Evolutionary conservation across 1,140 invertebrate genomes (phyloP).

Genomic region (Pseudomyrmex pallidus): DNA sequence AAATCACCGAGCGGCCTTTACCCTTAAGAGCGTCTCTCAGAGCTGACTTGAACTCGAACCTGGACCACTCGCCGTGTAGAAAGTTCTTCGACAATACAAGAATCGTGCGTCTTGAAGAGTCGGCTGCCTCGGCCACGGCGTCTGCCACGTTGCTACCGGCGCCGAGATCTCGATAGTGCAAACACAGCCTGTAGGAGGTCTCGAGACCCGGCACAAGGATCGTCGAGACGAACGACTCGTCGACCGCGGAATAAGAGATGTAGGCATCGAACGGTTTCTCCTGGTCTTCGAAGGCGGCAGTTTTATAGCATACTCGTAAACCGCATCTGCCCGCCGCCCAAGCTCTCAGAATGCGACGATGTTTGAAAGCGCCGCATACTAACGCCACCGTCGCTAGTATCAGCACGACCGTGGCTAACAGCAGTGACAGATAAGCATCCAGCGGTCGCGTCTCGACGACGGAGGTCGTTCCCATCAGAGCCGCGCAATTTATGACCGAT

Average conservation of each 20-base stretch:
- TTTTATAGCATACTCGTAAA: conserved; percentile 92
- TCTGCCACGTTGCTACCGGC: conserved; percentile 92
- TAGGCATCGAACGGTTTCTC: conserved; percentile 96
- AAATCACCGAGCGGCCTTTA: conserved; percentile 92
- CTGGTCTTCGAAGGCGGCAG: conserved; percentile 91
- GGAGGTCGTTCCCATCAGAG: conserved; percentile 82
- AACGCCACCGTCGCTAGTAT: conserved; percentile 90
- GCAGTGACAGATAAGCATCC: conserved; percentile 91
- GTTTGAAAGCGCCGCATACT: conserved; percentile 91
- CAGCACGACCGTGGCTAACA: conserved; percentile 90
- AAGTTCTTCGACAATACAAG: conserved; percentile 97
- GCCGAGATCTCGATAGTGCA: conserved; percentile 94
- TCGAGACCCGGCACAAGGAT: conserved; percentile 93
- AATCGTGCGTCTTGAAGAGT: conserved; percentile 95
- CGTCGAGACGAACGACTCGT: conserved; percentile 94
- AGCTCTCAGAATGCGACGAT: conserved; percentile 92
- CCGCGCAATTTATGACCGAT: conserved; percentile 87
- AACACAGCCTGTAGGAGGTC: conserved; percentile 91
- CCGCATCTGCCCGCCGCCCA: conserved; percentile 96
- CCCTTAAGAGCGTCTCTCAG: conserved; percentile 96
- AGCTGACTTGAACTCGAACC: conserved; percentile 96
- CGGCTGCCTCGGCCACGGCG: conserved; percentile 95
- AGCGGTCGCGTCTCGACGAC: conserved; percentile 89
- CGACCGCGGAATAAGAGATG: conserved; percentile 95
- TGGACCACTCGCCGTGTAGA: conserved; percentile 96